Evolutionary conservation across 1,140 invertebrate genomes (phyloP).

Genomic region (Akabosia matsudoensis): DNA sequence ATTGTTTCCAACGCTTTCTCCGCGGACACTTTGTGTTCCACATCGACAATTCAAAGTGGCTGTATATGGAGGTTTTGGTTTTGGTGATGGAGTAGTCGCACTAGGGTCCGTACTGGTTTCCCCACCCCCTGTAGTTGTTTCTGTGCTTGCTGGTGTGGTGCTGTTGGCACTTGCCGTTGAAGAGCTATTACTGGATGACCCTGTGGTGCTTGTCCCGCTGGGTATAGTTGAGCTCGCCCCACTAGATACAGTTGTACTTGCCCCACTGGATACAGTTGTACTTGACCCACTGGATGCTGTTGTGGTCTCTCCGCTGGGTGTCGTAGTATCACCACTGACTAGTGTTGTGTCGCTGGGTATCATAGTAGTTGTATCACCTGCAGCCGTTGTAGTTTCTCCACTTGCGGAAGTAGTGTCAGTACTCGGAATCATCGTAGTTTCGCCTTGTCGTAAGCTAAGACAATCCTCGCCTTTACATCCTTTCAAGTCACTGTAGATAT

Average conservation of each 20-base stretch:
- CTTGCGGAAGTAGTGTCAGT: neutral
- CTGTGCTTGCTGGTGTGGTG: neutral
- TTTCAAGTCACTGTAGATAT: neutral
- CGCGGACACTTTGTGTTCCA: slow-evolving; percentile 28
- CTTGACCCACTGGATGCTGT: no score
- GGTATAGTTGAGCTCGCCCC: no score
- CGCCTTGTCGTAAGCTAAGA: neutral
- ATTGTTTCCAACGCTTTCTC: neutral
- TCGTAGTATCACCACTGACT: no score
- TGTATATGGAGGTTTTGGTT: slow-evolving; percentile 27
- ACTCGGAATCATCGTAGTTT: neutral
- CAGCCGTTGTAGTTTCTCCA: neutral
- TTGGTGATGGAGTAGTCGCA: neutral
- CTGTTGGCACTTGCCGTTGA: neutral
- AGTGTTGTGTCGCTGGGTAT: no score
- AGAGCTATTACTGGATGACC: neutral
- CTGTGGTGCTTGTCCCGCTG: neutral
- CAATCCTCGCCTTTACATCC: neutral
- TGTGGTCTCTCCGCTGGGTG: no score
- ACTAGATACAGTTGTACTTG: no score
- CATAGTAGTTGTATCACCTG: neutral
- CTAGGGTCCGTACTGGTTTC: no score
- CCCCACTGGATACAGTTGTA: no score
- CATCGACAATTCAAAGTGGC: slow-evolving; percentile 30
- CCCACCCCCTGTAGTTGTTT: neutral